These are phyloP conservation scores for Toxotes chatareus DNA, from an alignment of 2,113 vertebrate genomes.

Conservation along the genomic window DNA sequence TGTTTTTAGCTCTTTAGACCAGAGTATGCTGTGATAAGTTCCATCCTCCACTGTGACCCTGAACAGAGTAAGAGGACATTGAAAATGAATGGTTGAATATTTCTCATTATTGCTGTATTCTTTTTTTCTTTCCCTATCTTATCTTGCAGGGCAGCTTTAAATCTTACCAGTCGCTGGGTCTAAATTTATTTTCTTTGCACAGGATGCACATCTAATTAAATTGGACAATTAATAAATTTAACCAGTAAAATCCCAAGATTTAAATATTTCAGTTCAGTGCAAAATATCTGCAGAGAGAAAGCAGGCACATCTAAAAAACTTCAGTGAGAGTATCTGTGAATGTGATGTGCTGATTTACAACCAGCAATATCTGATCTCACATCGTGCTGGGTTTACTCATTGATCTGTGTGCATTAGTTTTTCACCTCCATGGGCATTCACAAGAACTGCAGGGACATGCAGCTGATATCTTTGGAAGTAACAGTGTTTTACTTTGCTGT, in stretches of 20 bases:
- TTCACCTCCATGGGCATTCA: slow-evolving; percentile 13
- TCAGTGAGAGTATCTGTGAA: background rate
- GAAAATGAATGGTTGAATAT: background rate
- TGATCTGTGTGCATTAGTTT: background rate
- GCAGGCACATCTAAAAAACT: background rate
- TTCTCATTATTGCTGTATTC: background rate
- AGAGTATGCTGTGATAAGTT: background rate
- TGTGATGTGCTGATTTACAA: slow-evolving; percentile 41
- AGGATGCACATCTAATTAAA: background rate
- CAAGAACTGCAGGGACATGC: slow-evolving; percentile 54
- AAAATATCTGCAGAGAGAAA: background rate
- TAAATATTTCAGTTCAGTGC: background rate
- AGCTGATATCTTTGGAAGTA: slow-evolving; percentile 42
- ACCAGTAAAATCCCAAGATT: background rate
- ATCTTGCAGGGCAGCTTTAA: background rate
- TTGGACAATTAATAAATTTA: background rate
- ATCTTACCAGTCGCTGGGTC: background rate
- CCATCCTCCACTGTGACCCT: too few species aligned
- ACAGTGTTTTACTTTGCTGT: slow-evolving; percentile 16
- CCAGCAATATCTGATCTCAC: slow-evolving; percentile 11
- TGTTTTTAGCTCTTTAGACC: too few species aligned
- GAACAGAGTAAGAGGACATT: background rate
- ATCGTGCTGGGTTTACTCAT: background rate
- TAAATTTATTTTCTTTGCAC: background rate
- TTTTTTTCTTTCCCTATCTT: background rate